Evolutionary conservation across 2,113 vertebrate species (phyloP).

Genomic region (Pelmatolapia mariae): DNA sequence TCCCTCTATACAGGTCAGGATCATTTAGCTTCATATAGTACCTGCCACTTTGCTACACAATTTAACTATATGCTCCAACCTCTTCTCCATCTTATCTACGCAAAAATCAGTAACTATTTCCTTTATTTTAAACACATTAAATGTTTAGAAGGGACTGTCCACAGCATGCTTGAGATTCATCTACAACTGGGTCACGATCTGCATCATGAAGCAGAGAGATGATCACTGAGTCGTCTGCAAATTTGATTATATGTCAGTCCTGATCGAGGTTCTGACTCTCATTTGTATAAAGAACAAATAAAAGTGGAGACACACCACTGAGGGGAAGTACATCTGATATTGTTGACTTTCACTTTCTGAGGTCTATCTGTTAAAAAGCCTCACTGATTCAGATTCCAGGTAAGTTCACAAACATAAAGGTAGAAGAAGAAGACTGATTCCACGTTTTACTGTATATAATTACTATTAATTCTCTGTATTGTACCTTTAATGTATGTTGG

Average conservation of each 20-base stretch:
- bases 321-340: not conserved
- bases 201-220: not conserved
- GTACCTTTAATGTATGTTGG: not conserved
- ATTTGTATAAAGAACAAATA: not conserved
- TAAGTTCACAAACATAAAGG: not conserved
- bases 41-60: not conserved
- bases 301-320: accelerated
- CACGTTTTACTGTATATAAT: not conserved
- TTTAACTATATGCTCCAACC: not conserved
- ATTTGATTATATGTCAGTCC: not conserved
- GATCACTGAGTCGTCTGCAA: not conserved
- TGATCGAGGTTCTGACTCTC: accelerated
- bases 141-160: not conserved
- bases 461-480: not conserved
- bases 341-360: not conserved
- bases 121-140: not conserved
- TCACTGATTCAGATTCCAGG: not conserved
- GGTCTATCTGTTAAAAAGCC: not conserved
- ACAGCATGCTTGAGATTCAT: not conserved
- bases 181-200: not conserved
- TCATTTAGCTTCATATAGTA: not conserved
- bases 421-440: accelerated
- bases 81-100: not conserved
- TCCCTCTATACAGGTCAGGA: not conserved
- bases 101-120: not conserved